These are phyloP conservation scores for Pseudococcus viburni DNA, from an alignment of 2,888 invertebrate genomes.

Conservation along the genomic window DNA sequence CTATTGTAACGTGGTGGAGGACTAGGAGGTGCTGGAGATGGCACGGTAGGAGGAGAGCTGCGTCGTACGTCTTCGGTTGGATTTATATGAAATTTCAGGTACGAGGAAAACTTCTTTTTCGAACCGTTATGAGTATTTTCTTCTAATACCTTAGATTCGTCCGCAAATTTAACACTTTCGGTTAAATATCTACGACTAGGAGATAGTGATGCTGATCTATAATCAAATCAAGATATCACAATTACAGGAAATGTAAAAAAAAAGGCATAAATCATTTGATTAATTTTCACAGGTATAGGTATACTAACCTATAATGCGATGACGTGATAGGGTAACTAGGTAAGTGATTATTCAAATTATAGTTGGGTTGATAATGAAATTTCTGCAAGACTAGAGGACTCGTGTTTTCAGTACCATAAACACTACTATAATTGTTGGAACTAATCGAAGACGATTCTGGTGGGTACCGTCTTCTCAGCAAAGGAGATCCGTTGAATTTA, in stretches of 20 bases:
- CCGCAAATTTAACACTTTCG: conserved; percentile 59
- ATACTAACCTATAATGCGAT: conserved; percentile 61
- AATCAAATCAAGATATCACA: not conserved
- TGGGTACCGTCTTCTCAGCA: conserved; percentile 70
- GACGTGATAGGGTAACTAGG: conserved; percentile 65
- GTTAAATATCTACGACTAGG: conserved; percentile 68
- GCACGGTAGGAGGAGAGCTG: conserved; percentile 67
- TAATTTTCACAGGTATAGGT: not conserved
- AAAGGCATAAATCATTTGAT: not conserved
- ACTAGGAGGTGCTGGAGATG: conserved; percentile 68
- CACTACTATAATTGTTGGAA: conserved; percentile 59
- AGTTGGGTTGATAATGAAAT: conserved; percentile 83
- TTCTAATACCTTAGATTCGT: conserved; percentile 62
- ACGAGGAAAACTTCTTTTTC: conserved; percentile 63
- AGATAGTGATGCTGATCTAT: conserved; percentile 69
- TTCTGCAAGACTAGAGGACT: conserved; percentile 85
- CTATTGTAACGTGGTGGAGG: conserved; percentile 69
- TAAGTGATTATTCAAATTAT: conserved; percentile 71
- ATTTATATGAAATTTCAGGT: conserved; percentile 64
- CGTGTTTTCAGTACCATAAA: conserved; percentile 77
- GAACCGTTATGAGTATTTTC: conserved; percentile 31
- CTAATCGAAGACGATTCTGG: conserved; percentile 38
- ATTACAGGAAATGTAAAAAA: not conserved
- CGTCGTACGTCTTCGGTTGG: conserved; percentile 62
- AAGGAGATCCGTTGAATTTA: conserved; percentile 69